These are phyloP conservation scores for Nyctereutes procyonoides DNA, from an alignment of 2,113 vertebrate genomes.

Conservation along the genomic window DNA sequence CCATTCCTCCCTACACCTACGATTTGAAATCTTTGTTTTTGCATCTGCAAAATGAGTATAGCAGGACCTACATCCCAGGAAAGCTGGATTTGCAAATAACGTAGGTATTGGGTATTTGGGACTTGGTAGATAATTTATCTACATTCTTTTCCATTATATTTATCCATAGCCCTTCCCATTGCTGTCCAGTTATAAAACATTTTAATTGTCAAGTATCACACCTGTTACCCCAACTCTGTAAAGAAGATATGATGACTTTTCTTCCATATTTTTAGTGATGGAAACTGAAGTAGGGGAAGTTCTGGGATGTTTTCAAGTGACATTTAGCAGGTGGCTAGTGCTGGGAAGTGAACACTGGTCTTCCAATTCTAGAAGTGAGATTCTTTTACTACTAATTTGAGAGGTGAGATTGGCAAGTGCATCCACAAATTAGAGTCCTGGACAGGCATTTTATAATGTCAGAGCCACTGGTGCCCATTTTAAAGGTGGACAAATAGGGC, in stretches of 20 bases:
- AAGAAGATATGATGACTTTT: not conserved
- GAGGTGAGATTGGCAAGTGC: not conserved
- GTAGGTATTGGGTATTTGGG: not conserved
- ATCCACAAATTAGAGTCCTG: not conserved
- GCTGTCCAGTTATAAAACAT: not conserved
- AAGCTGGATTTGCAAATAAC: not conserved
- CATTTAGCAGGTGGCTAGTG: not conserved
- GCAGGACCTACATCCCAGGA: not conserved
- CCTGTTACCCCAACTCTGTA: not conserved
- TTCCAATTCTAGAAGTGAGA: not conserved
- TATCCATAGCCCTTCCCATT: not conserved
- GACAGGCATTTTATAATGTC: not conserved
- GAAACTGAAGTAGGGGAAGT: not conserved
- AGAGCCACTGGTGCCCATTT: not conserved
- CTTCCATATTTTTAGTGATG: not conserved
- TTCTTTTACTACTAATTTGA: not conserved
- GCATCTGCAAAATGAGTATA: not conserved
- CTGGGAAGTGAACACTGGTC: not conserved
- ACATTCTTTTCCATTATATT: not conserved
- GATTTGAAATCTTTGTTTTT: not conserved
- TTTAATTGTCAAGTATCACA: not conserved
- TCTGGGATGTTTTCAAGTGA: not conserved
- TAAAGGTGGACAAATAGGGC: not conserved
- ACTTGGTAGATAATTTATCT: not conserved
- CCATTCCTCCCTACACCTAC: not conserved